Percentiles rank a stretch among this genome's conserved stretches.
phyloP scores from a whole-genome alignment of 2,888 invertebrate species.

The Leptopilina drosophilae region DNA sequence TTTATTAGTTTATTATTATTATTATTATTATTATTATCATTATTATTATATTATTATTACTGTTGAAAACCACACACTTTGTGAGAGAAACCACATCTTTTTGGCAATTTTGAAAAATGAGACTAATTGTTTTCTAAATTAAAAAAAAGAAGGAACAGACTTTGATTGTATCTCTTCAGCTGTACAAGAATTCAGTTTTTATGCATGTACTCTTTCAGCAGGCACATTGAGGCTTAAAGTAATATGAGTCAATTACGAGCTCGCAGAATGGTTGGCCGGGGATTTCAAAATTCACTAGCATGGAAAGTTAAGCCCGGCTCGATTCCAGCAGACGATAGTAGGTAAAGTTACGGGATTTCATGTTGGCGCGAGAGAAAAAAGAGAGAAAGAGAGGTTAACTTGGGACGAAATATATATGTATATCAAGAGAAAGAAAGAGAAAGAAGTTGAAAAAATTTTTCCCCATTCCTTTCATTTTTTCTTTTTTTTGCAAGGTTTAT shows the following conservation, averaged over 20 bases:
- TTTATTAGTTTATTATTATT: no score
- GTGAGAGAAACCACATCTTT: no score
- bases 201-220: neutral
- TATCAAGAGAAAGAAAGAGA: conserved; percentile 33
- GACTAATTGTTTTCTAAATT: no score
- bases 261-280: conserved; percentile 42
- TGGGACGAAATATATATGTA: conserved; percentile 14
- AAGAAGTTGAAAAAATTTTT: neutral
- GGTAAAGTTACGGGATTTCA: conserved; percentile 52
- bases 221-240: neutral
- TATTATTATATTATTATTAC: no score
- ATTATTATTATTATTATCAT: no score
- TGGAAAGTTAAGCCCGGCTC: conserved; percentile 60
- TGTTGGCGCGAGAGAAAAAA: conserved; percentile 43
- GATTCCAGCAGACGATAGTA: conserved; percentile 50
- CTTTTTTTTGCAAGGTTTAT: conserved; percentile 23
- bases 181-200: neutral
- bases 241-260: conserved; percentile 32
- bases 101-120: no score
- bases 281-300: conserved; percentile 59
- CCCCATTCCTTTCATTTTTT: conserved; percentile 1
- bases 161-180: no score
- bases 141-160: no score
- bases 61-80: no score
- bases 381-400: conserved; percentile 21